A percentile compares a stretch with the other conserved stretches of the same genome.
Conservation (phyloP, 2,797 vertebrate genomes). For the Nyctalus aviator region DNA sequence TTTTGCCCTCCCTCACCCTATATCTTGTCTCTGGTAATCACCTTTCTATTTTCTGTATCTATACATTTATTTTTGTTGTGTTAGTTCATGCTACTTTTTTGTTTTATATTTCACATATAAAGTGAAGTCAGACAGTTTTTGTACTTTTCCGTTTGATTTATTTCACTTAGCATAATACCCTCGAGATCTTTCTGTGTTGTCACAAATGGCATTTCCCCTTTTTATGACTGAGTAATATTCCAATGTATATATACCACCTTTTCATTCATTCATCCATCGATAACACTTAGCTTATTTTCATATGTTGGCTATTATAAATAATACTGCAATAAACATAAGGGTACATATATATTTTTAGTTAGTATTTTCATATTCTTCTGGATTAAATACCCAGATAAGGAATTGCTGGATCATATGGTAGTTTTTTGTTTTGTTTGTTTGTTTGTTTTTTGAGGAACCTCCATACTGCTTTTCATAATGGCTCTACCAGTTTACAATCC, state of each 20-base stretch:
- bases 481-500: background rate
- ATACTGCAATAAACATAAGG: background rate
- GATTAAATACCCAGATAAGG: background rate
- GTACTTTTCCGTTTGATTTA: background rate
- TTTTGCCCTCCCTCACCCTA: background rate
- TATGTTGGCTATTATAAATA: background rate
- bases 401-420: background rate
- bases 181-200: background rate
- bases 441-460: background rate
- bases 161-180: background rate
- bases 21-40: background rate
- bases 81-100: background rate
- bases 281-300: background rate
- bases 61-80: background rate
- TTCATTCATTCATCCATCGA: background rate
- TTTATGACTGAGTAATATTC: background rate
- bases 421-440: background rate
- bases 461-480: background rate
- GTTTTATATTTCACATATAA: background rate
- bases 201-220: background rate
- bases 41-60: background rate
- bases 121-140: background rate
- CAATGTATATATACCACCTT: background rate
- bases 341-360: background rate
- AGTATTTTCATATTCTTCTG: background rate